Base-by-base conservation (phyloP, 2,797 vertebrate genomes). In the Molossus alvarezi region DNA sequence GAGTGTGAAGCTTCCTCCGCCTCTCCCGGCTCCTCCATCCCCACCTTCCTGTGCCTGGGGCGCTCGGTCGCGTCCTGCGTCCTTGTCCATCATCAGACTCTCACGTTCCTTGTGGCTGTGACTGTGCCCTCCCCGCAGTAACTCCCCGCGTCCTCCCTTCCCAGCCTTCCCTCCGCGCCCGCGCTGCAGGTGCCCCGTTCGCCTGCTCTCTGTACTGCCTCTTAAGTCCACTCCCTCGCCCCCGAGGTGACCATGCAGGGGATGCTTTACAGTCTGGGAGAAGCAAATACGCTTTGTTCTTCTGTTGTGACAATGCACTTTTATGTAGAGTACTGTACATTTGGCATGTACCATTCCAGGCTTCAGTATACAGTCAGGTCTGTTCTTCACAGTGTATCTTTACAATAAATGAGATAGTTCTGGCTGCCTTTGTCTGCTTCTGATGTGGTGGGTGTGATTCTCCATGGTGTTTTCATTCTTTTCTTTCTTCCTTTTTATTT, bases 361-460 rank as follows among this genome's bases (percentile, higher is more conserved):
- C 98, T 99, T 98, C 99, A 98, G 98, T 99, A 99, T 98, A 98
- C 97, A 98, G 99, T 98, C 98, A 98, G 98, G 98, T 98, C 98
- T 99, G 99, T 98, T 99, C 98, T 98, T 99, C 98, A 97, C 96
- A 98, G 98, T 98, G 98, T 99, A 99, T 99, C 99, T 99, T 99
- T 99, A 99, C 99, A 99, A 99, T 99, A 99, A 99, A 99, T 98
- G 98, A 99, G 98, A 98, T 99, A 99, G 99, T 99, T 99, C 99
- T 98, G 98, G 95, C 98, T 98, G 91, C 97, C 88, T 65, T 91
- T 94, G 90, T 97, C 97, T 98, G 88, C 96, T 96, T 97, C 95
- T 77, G 65, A 87, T 96, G n/a, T 67, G 27, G 17, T 95, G 6
- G 82, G 87, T 69, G 41, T 85, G 88, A 90, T 71, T 73, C 1